Conservation (phyloP, 92 coral and sea anemone genomes). For the Zoanthus gigantus region DNA sequence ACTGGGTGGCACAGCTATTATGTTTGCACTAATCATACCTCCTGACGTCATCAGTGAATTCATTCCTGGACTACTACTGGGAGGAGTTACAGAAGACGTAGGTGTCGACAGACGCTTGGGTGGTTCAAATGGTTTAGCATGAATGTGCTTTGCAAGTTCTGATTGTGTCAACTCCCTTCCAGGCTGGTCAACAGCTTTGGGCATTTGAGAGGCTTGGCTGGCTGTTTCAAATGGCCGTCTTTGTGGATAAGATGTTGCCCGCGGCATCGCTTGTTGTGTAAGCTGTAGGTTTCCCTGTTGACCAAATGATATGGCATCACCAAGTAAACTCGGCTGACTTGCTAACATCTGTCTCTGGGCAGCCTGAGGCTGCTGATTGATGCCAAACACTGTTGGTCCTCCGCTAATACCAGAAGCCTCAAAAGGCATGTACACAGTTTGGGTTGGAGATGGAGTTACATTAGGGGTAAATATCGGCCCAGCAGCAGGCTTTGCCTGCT, state of each 20-base stretch:
- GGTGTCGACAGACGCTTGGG: slow-evolving; percentile 88
- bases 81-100: slow-evolving; percentile 66
- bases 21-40: slow-evolving; percentile 65
- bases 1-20: slow-evolving; percentile 78
- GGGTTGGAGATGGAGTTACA: slow-evolving; percentile 71
- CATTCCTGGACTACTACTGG: slow-evolving; percentile 63
- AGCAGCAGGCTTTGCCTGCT: slow-evolving; percentile 72
- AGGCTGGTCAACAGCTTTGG: slow-evolving; percentile 69
- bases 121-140: slow-evolving; percentile 99
- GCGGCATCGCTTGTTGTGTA: slow-evolving; percentile 65
- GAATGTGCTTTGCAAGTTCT: slow-evolving; percentile 91
- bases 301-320: slow-evolving; percentile 59
- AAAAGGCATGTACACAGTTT: slow-evolving; percentile 85
- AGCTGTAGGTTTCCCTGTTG: slow-evolving; percentile 72
- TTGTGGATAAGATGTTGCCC: slow-evolving; percentile 74
- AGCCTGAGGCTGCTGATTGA: slow-evolving; percentile 76
- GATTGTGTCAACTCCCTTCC: slow-evolving; percentile 76
- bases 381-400: slow-evolving; percentile 70
- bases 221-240: slow-evolving; percentile 69
- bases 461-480: slow-evolving; percentile 77
- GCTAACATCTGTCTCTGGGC: slow-evolving; percentile 78
- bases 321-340: slow-evolving; percentile 58
- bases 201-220: slow-evolving; percentile 62
- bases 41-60: slow-evolving; percentile 64
- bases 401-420: slow-evolving; percentile 78